Evolutionary conservation across 2,113 vertebrate species (phyloP).

Genomic region (Gadus chalcogrammus): DNA sequence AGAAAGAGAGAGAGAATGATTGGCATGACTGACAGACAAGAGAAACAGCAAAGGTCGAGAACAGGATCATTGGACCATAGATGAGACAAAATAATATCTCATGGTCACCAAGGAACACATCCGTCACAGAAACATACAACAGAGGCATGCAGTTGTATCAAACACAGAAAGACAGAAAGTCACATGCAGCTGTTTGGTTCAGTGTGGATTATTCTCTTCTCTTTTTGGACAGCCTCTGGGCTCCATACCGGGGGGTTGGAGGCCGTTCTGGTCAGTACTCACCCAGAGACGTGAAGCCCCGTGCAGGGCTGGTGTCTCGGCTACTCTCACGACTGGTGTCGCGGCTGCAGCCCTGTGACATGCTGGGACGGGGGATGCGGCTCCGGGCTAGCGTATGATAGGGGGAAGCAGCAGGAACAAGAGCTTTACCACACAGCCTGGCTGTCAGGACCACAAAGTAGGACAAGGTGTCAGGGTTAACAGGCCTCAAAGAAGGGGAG

Average conservation of each 20-base stretch:
- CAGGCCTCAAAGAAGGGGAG: neutral
- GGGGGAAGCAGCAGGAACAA: conserved; percentile 89
- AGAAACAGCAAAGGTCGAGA: too few species aligned
- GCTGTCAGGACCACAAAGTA: conserved; percentile 77
- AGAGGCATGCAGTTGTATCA: too few species aligned
- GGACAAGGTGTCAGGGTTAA: conserved; percentile 35
- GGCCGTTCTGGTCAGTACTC: conserved; percentile 75
- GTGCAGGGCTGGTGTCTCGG: conserved; percentile 97
- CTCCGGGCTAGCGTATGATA: conserved; percentile 98
- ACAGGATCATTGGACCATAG: too few species aligned
- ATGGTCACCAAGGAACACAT: too few species aligned
- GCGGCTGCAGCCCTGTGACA: conserved; percentile 99
- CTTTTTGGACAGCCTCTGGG: neutral
- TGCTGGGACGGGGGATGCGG: conserved; percentile 99
- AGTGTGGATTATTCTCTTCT: neutral
- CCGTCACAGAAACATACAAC: too few species aligned
- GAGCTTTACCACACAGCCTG: conserved; percentile 91
- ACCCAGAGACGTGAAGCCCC: conserved; percentile 97
- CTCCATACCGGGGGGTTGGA: neutral
- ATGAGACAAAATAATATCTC: too few species aligned
- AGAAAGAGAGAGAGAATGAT: too few species aligned
- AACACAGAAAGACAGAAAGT: neutral
- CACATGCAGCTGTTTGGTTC: neutral
- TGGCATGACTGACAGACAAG: too few species aligned
- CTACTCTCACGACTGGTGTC: conserved; percentile 99